Percentiles rank a stretch among this genome's conserved stretches.
Conservation (phyloP, 2,113 vertebrate genomes). For the Amblyornis subalaris region DNA sequence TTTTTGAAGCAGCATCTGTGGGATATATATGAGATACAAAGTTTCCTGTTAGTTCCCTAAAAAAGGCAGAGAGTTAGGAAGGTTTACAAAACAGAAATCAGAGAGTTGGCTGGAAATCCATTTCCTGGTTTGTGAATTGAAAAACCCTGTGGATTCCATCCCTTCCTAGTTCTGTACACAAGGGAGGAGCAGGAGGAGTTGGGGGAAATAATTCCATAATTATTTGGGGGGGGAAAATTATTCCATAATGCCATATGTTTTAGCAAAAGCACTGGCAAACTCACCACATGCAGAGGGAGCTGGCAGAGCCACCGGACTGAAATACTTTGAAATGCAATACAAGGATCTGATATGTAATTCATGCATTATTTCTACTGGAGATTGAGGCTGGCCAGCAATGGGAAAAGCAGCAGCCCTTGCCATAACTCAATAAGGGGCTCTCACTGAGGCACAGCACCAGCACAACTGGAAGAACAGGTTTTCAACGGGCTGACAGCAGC, state of each 20-base stretch:
- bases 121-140: neutral
- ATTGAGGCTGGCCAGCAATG: neutral
- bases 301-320: neutral
- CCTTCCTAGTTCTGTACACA: neutral
- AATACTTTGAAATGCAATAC: neutral
- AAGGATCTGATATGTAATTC: neutral
- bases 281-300: neutral
- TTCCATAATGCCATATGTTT: neutral
- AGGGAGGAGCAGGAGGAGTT: neutral
- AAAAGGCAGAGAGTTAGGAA: neutral
- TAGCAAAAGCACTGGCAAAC: neutral
- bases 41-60: neutral
- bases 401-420: neutral
- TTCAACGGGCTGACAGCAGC: neutral
- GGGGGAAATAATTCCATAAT: neutral
- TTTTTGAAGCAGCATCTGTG: neutral
- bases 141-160: neutral
- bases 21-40: neutral
- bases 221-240: neutral
- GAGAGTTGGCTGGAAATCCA: neutral
- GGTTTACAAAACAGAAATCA: neutral
- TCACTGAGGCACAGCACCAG: neutral
- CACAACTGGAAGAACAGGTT: neutral
- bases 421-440: neutral
- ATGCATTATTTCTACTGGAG: neutral